Percentiles rank a stretch among this genome's conserved stretches.
phyloP scores from a whole-genome alignment of 2,113 vertebrate genomes.

The Boleophthalmus pectinirostris region DNA sequence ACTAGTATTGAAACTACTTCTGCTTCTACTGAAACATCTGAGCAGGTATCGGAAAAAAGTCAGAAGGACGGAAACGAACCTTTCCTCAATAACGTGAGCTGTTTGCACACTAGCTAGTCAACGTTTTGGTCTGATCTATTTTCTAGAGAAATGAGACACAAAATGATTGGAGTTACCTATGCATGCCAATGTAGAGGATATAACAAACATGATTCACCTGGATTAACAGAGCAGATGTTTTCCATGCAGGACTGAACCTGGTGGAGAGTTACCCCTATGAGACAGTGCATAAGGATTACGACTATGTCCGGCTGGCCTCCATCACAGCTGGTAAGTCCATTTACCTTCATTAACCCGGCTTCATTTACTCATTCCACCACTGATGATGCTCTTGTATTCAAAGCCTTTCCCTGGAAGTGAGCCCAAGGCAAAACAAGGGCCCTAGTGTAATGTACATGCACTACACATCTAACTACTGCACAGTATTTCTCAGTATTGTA shows the following conservation, averaged over 20 bases:
- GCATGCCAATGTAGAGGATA: background rate
- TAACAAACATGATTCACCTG: background rate
- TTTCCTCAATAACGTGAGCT: no score
- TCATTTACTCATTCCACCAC: slow-evolving; percentile 26
- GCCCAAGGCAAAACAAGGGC: slow-evolving; percentile 21
- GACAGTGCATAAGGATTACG: slow-evolving; percentile 81
- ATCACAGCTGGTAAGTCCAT: slow-evolving; percentile 84
- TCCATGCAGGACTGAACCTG: slow-evolving; percentile 81
- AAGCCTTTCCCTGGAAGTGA: slow-evolving; percentile 26
- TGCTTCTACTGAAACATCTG: no score
- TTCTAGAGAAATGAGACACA: background rate
- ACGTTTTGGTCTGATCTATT: background rate
- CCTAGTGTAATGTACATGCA: background rate
- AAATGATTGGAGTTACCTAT: background rate
- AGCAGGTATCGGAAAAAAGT: no score
- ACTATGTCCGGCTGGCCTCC: slow-evolving; percentile 88
- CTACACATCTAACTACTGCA: background rate
- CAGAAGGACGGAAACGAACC: no score
- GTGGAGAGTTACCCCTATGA: slow-evolving; percentile 89
- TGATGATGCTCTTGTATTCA: slow-evolving; percentile 15
- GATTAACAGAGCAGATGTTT: slow-evolving; percentile 6
- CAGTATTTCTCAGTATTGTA: background rate
- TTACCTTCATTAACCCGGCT: slow-evolving; percentile 37
- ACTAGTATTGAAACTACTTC: no score
- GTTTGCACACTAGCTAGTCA: background rate